A percentile compares a stretch with the other conserved stretches of the same genome.
Evolutionary conservation across 2,888 invertebrate species (phyloP).

Genomic region (Drosophila kuntzei): DNA sequence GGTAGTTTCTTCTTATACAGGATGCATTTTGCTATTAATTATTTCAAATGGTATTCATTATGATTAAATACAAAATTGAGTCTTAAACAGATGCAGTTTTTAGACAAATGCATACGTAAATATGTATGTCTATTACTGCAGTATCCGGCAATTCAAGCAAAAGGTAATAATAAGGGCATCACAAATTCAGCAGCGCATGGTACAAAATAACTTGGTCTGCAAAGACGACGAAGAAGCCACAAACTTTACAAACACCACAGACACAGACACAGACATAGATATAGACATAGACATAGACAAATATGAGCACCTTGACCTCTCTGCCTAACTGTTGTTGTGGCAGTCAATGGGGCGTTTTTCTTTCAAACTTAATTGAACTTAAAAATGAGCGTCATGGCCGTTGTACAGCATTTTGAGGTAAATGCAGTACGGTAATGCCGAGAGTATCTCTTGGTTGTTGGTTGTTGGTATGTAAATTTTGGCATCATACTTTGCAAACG

Average conservation of each 20-base stretch:
- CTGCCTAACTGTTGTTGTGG: constrained; percentile 4
- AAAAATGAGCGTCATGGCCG: constrained; percentile 56
- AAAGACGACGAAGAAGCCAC: constrained; percentile 31
- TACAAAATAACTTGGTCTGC: constrained; percentile 1
- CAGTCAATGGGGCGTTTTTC: constrained; percentile 55
- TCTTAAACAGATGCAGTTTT: background rate
- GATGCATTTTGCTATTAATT: background rate
- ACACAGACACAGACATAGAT: background rate
- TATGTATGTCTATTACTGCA: constrained; percentile 3
- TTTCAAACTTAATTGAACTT: constrained; percentile 60
- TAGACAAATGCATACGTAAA: background rate
- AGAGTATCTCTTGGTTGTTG: constrained; percentile 44
- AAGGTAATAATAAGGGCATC: constrained; percentile 34
- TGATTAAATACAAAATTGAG: background rate
- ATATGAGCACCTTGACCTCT: constrained; percentile 71
- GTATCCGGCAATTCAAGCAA: constrained; percentile 35
- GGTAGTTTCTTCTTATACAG: no score
- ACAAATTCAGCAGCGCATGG: constrained; percentile 25
- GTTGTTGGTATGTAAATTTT: constrained; percentile 72
- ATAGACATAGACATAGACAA: constrained; percentile 15
- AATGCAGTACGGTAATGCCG: constrained; percentile 33
- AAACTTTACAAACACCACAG: constrained; percentile 16
- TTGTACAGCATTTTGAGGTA: constrained; percentile 22
- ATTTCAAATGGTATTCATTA: background rate
- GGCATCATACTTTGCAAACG: constrained; percentile 26